Percentiles rank a stretch among this genome's conserved stretches.
Conservation (phyloP, 1,140 invertebrate species). For the Ephestia elutella region DNA sequence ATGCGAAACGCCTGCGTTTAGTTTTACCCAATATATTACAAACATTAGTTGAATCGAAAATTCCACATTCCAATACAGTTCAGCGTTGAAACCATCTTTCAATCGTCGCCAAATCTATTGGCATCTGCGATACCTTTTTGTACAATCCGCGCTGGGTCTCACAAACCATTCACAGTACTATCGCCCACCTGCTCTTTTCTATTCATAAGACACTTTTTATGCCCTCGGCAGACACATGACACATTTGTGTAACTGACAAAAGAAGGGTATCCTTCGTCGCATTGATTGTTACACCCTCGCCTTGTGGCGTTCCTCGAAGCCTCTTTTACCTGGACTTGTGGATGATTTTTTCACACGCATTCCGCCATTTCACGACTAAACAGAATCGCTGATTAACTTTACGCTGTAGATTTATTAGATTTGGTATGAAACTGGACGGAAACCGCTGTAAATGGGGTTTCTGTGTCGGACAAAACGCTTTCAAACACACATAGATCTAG, state of each 20-base stretch:
- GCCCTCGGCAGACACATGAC: background rate
- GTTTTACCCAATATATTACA: no score
- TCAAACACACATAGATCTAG: background rate
- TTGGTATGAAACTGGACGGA: background rate
- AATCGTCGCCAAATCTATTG: background rate
- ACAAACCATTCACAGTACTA: background rate
- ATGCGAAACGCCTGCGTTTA: no score
- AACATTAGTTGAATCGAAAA: no score
- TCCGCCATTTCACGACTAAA: background rate
- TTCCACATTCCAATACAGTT: no score
- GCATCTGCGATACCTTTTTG: background rate
- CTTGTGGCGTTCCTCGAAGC: conserved; percentile 5
- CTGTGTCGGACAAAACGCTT: background rate
- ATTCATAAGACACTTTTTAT: conserved; percentile 5
- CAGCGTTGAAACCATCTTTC: no score
- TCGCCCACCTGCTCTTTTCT: conserved; percentile 5
- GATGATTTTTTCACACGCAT: background rate
- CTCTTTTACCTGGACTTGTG: conserved; percentile 4
- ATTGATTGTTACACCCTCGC: conserved; percentile 5
- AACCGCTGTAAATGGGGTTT: background rate
- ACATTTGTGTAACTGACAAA: conserved; percentile 7
- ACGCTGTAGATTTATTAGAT: conserved; percentile 2
- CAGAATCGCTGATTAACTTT: background rate
- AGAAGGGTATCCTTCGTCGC: background rate
- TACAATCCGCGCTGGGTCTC: background rate